These are phyloP conservation scores for Bombyx huttoni DNA, from an alignment of 2,888 invertebrate genomes.

Conservation along the genomic window DNA sequence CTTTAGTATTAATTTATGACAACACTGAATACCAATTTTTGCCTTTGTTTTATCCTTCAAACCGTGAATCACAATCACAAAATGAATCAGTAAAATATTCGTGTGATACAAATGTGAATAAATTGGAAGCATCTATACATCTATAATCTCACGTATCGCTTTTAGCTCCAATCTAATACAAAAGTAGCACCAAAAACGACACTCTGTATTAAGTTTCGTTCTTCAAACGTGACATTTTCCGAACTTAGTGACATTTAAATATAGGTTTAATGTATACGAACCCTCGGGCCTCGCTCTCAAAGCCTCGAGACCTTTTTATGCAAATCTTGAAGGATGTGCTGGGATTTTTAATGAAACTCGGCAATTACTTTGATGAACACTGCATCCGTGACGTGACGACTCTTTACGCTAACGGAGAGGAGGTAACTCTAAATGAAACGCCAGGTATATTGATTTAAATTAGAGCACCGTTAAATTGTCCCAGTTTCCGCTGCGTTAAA, in stretches of 20 bases:
- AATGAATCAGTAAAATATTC: no score
- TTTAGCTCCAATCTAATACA: no score
- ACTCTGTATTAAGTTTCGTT: constrained; percentile 13
- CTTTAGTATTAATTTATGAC: no score
- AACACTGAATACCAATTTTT: no score
- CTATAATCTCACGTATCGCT: no score
- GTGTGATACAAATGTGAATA: no score
- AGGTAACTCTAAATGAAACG: constrained; percentile 29
- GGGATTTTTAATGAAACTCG: constrained; percentile 60
- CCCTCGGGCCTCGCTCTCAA: constrained; percentile 17
- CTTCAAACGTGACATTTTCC: constrained; percentile 28
- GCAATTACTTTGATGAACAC: constrained; percentile 61
- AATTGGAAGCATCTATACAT: no score
- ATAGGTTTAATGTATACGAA: constrained; percentile 41
- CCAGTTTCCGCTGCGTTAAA: not conserved
- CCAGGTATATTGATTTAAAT: constrained; percentile 38
- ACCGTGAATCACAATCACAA: no score
- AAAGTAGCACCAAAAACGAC: no score
- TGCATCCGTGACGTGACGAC: constrained; percentile 38
- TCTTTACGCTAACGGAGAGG: constrained; percentile 15
- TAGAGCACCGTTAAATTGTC: constrained; percentile 6
- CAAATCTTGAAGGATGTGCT: constrained; percentile 63
- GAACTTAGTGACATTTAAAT: constrained; percentile 40
- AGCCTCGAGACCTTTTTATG: constrained; percentile 57
- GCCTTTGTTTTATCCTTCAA: no score